Evolutionary conservation across 2,888 invertebrate genomes (phyloP).

Genomic region (Seladonia tumulorum): DNA sequence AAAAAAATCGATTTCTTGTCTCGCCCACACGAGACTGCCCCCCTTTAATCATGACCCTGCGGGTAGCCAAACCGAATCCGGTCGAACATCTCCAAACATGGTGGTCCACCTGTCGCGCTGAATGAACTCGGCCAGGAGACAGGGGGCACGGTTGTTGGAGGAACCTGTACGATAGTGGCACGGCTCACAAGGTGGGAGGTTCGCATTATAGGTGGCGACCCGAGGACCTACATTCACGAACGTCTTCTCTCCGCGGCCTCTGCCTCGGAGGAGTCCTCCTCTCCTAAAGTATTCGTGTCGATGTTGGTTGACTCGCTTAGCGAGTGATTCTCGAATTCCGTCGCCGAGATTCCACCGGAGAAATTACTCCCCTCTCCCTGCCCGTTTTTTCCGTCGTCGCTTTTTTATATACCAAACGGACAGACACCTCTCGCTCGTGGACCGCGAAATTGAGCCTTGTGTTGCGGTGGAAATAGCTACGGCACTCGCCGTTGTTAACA

Average conservation of each 20-base stretch:
- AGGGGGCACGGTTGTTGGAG: constrained; percentile 54
- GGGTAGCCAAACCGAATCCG: background rate
- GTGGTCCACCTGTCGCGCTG: constrained; percentile 67
- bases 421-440: constrained; percentile 19
- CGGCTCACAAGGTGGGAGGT: constrained; percentile 66
- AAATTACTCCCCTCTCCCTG: constrained; percentile 58
- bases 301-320: constrained; percentile 50
- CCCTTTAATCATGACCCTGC: background rate
- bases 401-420: background rate
- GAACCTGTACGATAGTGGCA: constrained; percentile 56
- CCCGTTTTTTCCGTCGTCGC: background rate
- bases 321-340: constrained; percentile 67
- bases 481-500: background rate
- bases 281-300: constrained; percentile 67
- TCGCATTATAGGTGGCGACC: constrained; percentile 79
- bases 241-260: constrained; percentile 46
- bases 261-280: constrained; percentile 43
- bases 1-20: background rate
- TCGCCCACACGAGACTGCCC: background rate
- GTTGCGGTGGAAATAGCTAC: background rate
- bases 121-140: constrained; percentile 63
- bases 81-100: constrained; percentile 47
- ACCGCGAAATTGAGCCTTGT: constrained; percentile 35
- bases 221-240: constrained; percentile 81
- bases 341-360: constrained; percentile 67